Conservation (phyloP, 2,797 vertebrate species). For the Delichon dasypus region DNA sequence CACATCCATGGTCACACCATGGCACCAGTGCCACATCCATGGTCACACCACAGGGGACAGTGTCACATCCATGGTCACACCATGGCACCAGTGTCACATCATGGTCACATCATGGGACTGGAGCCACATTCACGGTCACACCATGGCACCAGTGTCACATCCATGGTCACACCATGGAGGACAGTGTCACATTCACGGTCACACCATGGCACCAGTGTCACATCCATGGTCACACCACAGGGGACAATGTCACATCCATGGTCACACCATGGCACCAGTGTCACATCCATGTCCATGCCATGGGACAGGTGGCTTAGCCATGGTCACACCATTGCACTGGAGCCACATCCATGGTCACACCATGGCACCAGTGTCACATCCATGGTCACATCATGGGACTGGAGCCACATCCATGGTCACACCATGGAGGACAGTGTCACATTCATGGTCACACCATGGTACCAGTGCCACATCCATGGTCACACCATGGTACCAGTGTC, state of each 20-base stretch:
- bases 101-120: neutral
- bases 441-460: neutral
- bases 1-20: neutral
- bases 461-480: neutral
- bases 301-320: too few species aligned
- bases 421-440: too few species aligned
- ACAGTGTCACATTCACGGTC: neutral
- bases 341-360: neutral
- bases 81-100: neutral
- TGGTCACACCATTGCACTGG: too few species aligned
- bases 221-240: neutral
- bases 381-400: neutral
- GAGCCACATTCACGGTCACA: neutral
- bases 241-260: rapidly evolving
- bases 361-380: neutral
- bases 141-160: neutral
- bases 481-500: too few species aligned
- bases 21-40: neutral
- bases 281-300: neutral
- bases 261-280: neutral
- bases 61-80: neutral
- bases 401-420: neutral
- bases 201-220: neutral
- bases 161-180: neutral
- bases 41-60: neutral